A percentile compares a stretch with the other conserved stretches of the same genome.
These are phyloP conservation scores for Oostethus manadensis DNA, from an alignment of 2,113 vertebrate genomes.

Conservation along the genomic window DNA sequence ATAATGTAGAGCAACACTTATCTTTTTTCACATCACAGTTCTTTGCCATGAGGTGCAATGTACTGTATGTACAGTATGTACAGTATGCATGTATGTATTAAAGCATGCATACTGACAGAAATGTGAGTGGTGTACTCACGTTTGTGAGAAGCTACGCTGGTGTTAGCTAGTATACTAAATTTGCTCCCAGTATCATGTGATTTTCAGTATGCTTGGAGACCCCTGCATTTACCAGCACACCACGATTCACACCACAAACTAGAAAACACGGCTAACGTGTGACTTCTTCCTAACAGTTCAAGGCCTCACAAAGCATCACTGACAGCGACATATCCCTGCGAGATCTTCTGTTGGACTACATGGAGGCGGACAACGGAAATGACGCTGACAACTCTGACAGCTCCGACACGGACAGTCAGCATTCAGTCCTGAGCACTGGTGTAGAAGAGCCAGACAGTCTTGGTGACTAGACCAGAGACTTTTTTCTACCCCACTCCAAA, in stretches of 20 bases:
- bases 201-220: too few relatives aligned
- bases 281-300: neutral
- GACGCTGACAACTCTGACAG: neutral
- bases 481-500: neutral
- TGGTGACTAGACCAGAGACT: neutral
- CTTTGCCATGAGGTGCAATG: too few relatives aligned
- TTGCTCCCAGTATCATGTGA: too few relatives aligned
- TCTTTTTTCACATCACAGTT: too few relatives aligned
- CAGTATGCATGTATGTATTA: too few relatives aligned
- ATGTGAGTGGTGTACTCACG: too few relatives aligned
- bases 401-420: neutral
- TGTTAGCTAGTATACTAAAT: too few relatives aligned
- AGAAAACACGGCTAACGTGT: neutral
- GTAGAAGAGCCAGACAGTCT: neutral
- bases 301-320: constrained; percentile 1
- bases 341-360: neutral
- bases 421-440: neutral
- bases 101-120: too few relatives aligned
- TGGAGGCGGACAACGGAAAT: constrained; percentile 2
- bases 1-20: too few relatives aligned
- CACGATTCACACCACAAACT: neutral
- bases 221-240: too few relatives aligned
- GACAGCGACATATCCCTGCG: neutral
- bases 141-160: too few relatives aligned
- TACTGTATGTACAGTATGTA: too few relatives aligned